These are phyloP conservation scores for Botia kubotai DNA, from an alignment of 2,797 vertebrate species.

Conservation along the genomic window DNA sequence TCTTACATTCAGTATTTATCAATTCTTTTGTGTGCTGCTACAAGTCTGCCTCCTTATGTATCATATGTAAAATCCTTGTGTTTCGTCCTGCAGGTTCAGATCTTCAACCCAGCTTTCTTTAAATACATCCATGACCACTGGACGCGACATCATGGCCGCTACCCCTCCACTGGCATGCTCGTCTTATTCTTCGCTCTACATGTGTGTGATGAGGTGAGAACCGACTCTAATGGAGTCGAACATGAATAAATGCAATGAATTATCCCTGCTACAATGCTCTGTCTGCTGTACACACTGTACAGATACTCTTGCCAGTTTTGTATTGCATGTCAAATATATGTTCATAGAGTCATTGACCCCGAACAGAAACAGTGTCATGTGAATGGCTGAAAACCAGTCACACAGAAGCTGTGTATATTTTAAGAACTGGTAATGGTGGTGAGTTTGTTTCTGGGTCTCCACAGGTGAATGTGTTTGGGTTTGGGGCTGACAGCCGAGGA, in stretches of 20 bases:
- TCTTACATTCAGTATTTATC: constrained; percentile 7
- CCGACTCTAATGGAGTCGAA: no score
- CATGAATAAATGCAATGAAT: no score
- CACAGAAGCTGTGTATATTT: background rate
- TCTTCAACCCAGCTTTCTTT: constrained; percentile 99
- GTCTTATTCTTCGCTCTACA: constrained; percentile 97
- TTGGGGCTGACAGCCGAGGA: constrained; percentile 92
- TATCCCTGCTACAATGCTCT: no score
- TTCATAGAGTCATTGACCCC: no score
- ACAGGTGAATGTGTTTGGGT: constrained; percentile 98
- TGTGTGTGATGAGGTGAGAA: constrained; percentile 93
- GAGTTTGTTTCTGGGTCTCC: background rate
- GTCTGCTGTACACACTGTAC: no score
- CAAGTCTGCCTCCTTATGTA: background rate
- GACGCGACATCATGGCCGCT: constrained; percentile 94
- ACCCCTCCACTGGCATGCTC: constrained; percentile 98
- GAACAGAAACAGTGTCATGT: no score
- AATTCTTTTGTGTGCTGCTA: background rate
- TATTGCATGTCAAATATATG: no score
- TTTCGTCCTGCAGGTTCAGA: constrained; percentile 86
- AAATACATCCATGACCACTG: constrained; percentile 98
- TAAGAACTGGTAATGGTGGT: background rate
- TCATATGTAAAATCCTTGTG: background rate
- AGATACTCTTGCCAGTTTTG: no score
- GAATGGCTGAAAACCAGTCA: no score